Conservation (phyloP, 2,113 vertebrate species). For the Sinocyclocheilus anshuiensis region DNA sequence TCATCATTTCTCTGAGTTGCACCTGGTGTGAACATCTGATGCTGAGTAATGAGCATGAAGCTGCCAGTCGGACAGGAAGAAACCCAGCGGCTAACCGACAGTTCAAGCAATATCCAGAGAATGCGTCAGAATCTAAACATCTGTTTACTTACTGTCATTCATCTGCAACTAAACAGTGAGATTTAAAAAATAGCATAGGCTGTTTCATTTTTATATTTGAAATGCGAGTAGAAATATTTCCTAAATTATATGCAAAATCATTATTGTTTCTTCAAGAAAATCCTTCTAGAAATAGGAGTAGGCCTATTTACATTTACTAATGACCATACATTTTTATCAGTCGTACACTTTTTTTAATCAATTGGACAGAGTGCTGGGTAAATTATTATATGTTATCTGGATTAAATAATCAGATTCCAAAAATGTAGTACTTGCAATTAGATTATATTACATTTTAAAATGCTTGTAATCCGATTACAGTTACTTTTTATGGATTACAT, state of each 20-base stretch:
- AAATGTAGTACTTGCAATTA: no score
- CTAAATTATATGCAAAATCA: neutral
- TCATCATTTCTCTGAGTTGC: constrained; percentile 17
- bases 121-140: neutral
- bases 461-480: no score
- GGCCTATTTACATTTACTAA: neutral
- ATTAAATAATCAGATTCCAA: no score
- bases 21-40: constrained; percentile 38
- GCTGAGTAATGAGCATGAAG: constrained; percentile 34
- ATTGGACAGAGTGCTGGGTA: no score
- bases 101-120: neutral
- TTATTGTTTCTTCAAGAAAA: neutral
- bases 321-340: neutral
- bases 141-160: neutral
- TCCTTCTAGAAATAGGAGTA: neutral
- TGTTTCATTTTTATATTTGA: neutral
- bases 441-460: no score
- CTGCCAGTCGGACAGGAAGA: constrained; percentile 2
- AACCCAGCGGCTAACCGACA: constrained; percentile 15
- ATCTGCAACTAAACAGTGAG: neutral
- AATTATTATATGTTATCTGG: no score
- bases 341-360: no score
- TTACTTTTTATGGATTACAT: no score
- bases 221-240: neutral
- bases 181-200: neutral